phyloP scores from a whole-genome alignment of 2,797 vertebrate genomes.

The Sciaenops ocellatus region DNA sequence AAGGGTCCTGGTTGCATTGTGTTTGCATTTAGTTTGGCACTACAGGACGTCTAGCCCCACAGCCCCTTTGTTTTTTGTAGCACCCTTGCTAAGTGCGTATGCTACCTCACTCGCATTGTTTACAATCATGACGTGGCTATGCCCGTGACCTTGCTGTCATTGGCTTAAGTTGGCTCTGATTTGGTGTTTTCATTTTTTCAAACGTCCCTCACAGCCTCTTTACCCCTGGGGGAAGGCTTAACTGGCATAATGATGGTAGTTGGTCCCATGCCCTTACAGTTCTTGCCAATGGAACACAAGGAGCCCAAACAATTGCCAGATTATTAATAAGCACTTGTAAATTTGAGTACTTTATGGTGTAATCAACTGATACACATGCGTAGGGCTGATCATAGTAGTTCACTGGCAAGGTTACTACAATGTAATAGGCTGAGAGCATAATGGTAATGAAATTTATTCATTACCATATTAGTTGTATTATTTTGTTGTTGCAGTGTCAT shows the following conservation, averaged over 20 bases:
- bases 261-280: constrained; percentile 67
- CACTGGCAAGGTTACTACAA: not conserved
- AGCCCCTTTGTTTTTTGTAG: constrained; percentile 19
- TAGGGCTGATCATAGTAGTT: constrained; percentile 16
- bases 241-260: constrained; percentile 70
- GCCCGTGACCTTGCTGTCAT: constrained; percentile 46
- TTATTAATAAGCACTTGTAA: constrained; percentile 73
- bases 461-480: not conserved
- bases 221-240: constrained; percentile 58
- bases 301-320: constrained; percentile 68
- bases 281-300: constrained; percentile 68
- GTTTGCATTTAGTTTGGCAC: constrained; percentile 56
- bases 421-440: constrained; percentile 5
- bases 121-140: constrained; percentile 37
- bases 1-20: constrained; percentile 61
- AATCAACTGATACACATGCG: constrained; percentile 52
- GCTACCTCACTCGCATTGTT: constrained; percentile 49
- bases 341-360: constrained; percentile 53
- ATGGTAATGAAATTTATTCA: not conserved
- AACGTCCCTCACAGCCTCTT: constrained; percentile 46
- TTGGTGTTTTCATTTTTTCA: constrained; percentile 56
- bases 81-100: constrained; percentile 30
- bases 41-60: constrained; percentile 1
- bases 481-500: constrained; percentile 5
- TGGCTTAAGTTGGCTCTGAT: constrained; percentile 57